Evolutionary conservation across 2,797 vertebrate species (phyloP), one percentile per base, ranked within the genome.

Genomic region (Sphenodon punctatus): DNA sequence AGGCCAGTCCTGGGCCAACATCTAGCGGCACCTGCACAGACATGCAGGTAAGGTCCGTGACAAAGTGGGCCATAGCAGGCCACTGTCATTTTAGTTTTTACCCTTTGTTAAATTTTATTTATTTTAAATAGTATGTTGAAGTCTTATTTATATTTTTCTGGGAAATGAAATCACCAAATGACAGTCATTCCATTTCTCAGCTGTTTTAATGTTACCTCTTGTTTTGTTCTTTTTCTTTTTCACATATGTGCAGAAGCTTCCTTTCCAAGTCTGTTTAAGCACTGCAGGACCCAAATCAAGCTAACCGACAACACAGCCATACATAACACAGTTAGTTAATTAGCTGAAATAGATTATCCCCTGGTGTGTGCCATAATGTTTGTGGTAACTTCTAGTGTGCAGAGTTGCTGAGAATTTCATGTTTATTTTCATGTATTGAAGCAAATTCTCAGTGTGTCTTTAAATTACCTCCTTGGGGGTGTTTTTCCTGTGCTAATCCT

Each of bases 391-490:
- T 95, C 80, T 80, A 82, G 70, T 82, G 87, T 66, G 67, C 85
- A 46, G 49, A 78, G 88, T 93, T 89, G 87, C 88, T 86, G 90
- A 89, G 81, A 87, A 92, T 93, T 95, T 94, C 90, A 13, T 95
- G 95, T 95, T 95, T 96, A 93, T 96, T 95, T 96, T 94, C 95
- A 88, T 90, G 91, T 93, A 90, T 75, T 48, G 88, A 95, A 93
- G 94, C 92, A 95, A 95, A 95, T 93, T 95, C 94, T 95, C 94
- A 93, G 92, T 92, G 85, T 95, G 93, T 94, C 94, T 96, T 94
- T 94, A 96, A 96, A 95, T 96, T 95, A 95, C 91, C 94, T 96
- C 95, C 95, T 96, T 94, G 92, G 75, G 92, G 95, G 90, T 95
- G 92, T 95, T 95, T 94, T 93, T 95, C 91, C 91, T 94, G 93